A percentile compares a stretch with the other conserved stretches of the same genome.
phyloP scores from a whole-genome alignment of 2,888 invertebrate genomes.

The Apocheima hispidaria region DNA sequence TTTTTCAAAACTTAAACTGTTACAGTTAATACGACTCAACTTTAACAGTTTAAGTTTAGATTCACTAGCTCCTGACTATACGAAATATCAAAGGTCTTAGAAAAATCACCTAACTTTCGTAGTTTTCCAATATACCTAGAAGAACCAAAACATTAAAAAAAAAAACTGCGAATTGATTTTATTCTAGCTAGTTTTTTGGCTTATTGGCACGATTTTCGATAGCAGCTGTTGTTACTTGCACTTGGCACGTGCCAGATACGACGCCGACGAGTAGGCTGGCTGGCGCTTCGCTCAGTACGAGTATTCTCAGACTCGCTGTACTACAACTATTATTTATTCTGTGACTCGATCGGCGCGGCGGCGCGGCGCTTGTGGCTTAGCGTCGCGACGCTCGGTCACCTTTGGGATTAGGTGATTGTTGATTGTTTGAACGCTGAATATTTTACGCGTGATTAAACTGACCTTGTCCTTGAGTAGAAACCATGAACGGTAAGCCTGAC shows the following conservation, averaged over 20 bases:
- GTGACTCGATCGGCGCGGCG: not conserved
- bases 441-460: constrained; percentile 1
- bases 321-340: not conserved
- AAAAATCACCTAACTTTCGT: not conserved
- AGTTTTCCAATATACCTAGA: not conserved
- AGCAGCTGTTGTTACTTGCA: constrained; percentile 11
- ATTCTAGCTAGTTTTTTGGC: not conserved
- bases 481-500: not conserved
- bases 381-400: constrained; percentile 13
- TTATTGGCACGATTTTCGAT: constrained; percentile 16
- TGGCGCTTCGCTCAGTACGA: not conserved
- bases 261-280: not conserved
- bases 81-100: no score
- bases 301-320: not conserved
- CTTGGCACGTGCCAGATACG: constrained; percentile 23
- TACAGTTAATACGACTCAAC: no score
- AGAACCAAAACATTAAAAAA: no score
- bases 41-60: no score
- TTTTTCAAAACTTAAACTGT: no score
- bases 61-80: no score
- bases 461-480: not conserved
- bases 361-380: not conserved
- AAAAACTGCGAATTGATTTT: no score
- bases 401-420: constrained; percentile 13
- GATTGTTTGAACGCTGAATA: constrained; percentile 8